Evolutionary conservation across 1,140 invertebrate genomes (phyloP).

Genomic region (Eupristina koningsbergeri): DNA sequence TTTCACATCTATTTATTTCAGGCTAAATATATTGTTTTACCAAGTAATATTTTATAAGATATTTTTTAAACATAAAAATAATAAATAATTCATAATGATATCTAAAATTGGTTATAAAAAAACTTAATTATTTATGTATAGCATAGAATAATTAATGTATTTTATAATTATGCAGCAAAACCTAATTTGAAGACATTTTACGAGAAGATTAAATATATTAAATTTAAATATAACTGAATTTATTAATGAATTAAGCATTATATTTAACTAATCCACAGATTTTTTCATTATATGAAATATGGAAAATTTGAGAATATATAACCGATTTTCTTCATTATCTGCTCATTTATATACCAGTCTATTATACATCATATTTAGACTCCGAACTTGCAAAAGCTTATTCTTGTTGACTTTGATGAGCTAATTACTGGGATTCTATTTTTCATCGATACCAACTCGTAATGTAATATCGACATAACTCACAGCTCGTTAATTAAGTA

Average conservation of each 20-base stretch:
- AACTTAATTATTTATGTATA: too few species aligned
- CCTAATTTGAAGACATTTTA: too few species aligned
- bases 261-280: background rate
- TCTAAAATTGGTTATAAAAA: too few species aligned
- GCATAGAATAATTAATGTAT: too few species aligned
- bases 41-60: too few species aligned
- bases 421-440: background rate
- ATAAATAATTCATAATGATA: too few species aligned
- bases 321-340: background rate
- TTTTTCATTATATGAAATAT: background rate
- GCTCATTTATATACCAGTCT: background rate
- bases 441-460: background rate
- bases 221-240: too few species aligned
- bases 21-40: too few species aligned
- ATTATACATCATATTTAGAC: background rate
- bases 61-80: too few species aligned
- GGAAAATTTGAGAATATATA: background rate
- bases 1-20: too few species aligned
- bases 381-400: background rate
- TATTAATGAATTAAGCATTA: background rate
- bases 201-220: too few species aligned
- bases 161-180: too few species aligned
- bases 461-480: background rate
- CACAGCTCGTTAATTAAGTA: background rate
- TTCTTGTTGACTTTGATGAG: background rate